These are phyloP conservation scores for Gymnopithys bicolor DNA, from an alignment of 2,797 vertebrate genomes.

Conservation along the genomic window DNA sequence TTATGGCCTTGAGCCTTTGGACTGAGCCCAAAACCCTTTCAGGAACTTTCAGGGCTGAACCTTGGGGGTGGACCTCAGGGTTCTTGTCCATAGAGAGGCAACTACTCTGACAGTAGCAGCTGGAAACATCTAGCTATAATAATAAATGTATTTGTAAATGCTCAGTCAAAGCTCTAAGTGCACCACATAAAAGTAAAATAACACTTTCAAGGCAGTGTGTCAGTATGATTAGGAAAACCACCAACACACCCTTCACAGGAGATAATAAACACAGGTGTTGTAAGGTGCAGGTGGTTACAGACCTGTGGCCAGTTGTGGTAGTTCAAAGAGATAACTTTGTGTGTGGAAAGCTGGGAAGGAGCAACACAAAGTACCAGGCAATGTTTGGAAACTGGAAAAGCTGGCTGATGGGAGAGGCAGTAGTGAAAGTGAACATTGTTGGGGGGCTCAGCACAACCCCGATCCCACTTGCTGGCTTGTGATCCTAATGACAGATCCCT, in stretches of 20 bases:
- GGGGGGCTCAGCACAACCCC: background rate
- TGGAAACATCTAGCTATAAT: background rate
- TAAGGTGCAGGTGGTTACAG: background rate
- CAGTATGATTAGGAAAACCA: background rate
- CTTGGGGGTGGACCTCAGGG: accelerated
- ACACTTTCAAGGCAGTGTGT: background rate
- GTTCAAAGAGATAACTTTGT: background rate
- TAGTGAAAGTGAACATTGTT: background rate
- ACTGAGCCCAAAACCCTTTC: background rate
- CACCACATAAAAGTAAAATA: background rate
- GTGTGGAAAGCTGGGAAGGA: background rate
- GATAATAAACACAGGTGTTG: background rate
- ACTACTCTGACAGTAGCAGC: background rate
- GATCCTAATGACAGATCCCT: background rate
- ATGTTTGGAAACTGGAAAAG: background rate
- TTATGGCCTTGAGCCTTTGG: background rate
- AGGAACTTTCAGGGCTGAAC: background rate
- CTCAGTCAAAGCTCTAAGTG: background rate
- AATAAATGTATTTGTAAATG: background rate
- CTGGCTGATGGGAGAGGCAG: background rate
- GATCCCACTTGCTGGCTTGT: background rate
- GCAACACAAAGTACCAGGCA: accelerated
- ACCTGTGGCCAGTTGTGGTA: background rate
- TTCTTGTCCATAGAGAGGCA: background rate
- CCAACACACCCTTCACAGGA: background rate